phyloP scores from a whole-genome alignment of 2,797 vertebrate genomes.

The Pseudotriccus pelzelni region DNA sequence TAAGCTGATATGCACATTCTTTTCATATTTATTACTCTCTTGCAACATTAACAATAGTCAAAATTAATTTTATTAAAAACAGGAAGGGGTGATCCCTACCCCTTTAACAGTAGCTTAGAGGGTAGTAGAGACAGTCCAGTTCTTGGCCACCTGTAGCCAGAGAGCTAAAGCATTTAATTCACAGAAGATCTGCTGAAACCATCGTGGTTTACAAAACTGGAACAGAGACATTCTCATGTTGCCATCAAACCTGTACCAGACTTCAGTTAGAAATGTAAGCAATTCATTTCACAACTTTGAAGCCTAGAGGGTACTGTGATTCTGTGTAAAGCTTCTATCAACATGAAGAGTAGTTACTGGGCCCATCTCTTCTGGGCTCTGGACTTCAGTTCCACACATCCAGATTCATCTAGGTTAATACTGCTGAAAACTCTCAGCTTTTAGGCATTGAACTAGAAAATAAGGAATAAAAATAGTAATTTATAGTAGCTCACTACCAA shows the following conservation, averaged over 20 bases:
- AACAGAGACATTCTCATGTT: background rate
- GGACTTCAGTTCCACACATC: background rate
- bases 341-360: background rate
- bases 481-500: background rate
- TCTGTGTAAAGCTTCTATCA: background rate
- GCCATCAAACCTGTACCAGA: background rate
- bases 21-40: background rate
- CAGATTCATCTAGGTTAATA: background rate
- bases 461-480: background rate
- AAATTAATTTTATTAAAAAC: background rate
- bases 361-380: background rate
- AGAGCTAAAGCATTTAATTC: background rate
- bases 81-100: background rate
- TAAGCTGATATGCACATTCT: background rate
- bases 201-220: background rate
- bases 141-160: background rate
- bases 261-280: background rate
- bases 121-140: background rate
- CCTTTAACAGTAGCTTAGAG: background rate
- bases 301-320: background rate
- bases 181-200: background rate
- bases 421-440: background rate
- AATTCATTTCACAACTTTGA: background rate
- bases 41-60: background rate
- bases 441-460: background rate